Evolutionary conservation across 2,888 invertebrate species (phyloP).

Genomic region (Protonemura montana): DNA sequence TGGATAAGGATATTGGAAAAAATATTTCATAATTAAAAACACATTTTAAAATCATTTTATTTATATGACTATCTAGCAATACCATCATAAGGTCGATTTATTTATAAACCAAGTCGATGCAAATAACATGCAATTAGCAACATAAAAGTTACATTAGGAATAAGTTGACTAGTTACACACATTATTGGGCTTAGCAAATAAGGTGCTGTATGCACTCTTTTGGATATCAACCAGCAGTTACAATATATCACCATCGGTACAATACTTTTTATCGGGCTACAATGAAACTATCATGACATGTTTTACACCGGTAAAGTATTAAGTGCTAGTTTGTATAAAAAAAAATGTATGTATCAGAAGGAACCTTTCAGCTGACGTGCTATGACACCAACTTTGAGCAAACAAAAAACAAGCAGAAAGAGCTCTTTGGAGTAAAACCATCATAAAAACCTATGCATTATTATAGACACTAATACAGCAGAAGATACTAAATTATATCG

Average conservation of each 20-base stretch:
- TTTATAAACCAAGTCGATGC: background rate
- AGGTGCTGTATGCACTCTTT: background rate
- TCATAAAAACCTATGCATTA: background rate
- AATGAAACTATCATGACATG: no score
- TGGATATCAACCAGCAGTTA: no score
- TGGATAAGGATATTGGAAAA: no score
- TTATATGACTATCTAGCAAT: slow-evolving; percentile 3
- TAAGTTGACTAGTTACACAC: slow-evolving; percentile 12
- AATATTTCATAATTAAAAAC: background rate
- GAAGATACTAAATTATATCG: background rate
- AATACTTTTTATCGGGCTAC: no score
- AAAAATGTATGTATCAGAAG: background rate
- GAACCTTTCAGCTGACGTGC: background rate
- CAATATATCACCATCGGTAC: no score
- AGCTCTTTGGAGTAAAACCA: background rate
- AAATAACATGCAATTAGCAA: background rate
- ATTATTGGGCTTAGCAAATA: background rate
- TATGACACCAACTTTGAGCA: background rate
- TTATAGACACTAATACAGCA: background rate
- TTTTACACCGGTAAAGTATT: no score
- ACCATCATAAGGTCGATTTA: background rate
- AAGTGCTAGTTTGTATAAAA: background rate
- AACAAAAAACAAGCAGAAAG: background rate
- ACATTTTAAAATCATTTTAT: background rate
- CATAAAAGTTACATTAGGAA: background rate